Conservation (phyloP, 2,888 invertebrate genomes). For the Chrysodeixis includens region DNA sequence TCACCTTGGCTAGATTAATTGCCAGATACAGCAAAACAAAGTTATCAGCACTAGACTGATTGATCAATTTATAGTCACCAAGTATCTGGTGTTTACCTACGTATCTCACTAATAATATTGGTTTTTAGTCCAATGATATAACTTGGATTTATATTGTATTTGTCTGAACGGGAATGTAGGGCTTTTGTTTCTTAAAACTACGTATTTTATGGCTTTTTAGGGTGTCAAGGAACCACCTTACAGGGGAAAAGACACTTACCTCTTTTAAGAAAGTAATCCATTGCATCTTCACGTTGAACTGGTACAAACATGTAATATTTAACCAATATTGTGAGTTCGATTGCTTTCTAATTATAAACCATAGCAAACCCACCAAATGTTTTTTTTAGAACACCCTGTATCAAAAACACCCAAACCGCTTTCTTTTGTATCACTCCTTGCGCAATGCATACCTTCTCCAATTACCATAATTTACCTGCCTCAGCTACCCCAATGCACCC, state of each 20-base stretch:
- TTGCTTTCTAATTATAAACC: neutral
- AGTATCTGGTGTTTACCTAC: constrained; percentile 17
- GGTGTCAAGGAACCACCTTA: no score
- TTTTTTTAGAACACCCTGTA: neutral
- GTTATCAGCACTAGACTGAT: constrained; percentile 40
- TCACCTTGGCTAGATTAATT: constrained; percentile 45
- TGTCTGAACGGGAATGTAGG: no score
- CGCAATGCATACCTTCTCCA: neutral
- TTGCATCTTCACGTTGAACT: no score
- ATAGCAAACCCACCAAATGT: neutral
- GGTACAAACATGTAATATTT: no score
- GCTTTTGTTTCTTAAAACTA: no score
- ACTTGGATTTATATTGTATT: neutral
- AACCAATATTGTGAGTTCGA: neutral
- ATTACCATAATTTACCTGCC: constrained; percentile 50
- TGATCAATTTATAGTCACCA: constrained; percentile 49
- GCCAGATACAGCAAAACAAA: constrained; percentile 31
- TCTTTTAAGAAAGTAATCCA: no score
- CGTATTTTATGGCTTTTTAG: no score
- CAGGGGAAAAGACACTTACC: no score
- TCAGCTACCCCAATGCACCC: constrained; percentile 25
- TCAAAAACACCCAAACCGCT: neutral
- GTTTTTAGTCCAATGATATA: neutral
- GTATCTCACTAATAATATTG: neutral
- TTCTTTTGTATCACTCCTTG: neutral